Base-by-base conservation (phyloP, 2,888 invertebrate genomes). In the Baronia brevicornis region DNA sequence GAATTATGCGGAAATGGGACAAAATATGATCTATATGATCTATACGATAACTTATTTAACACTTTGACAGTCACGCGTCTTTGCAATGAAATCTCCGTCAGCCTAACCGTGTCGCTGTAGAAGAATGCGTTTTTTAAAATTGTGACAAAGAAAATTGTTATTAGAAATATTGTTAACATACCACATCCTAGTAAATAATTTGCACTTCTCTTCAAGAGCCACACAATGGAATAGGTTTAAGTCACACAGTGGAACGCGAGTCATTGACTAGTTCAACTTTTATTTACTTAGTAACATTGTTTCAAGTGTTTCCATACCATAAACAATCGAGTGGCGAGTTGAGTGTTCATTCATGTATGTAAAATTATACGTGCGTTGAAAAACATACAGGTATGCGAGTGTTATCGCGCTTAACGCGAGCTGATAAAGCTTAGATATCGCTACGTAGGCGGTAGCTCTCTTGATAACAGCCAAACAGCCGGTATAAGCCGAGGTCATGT, bases 381-480 rank as follows among this genome's bases (percentile, higher is more conserved):
- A 45, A 54, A 48, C n/a, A n/a, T 48, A 54, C 68, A 72, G 66
- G 71, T 72, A 72, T 66, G 61, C 54, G 45, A 50, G 50, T 48
- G 54, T 62, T 75, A 74, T 70, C 70, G 60, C 44, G 43, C 54
- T 51, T 60, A 63, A 62, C 66, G 60, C 60, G 60, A n/a, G 65
- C 64, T 67, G 74, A 71, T 72, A 73, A 34, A 24, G 53, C 47
- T 46, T 43, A 44, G 57, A 61, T 68, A 68, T 55, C 48, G 44
- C 54, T 51, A 54, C 65, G 69, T 69, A 71, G 65, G 70, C 67
- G 65, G 65, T 54, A 70, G 67, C 68, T 38, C 38, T 43, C 41
- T 35, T 52, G 55, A 59, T 59, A 57, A 54, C 52, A 23, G 41
- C 28, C 21, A 28, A 41, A 38, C 21, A 33, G 36, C 36, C 44